Percentiles rank a stretch among this genome's conserved stretches.
These are phyloP conservation scores for Campopleginae sp. DNA, from an alignment of 2,888 invertebrate genomes.

Conservation along the genomic window DNA sequence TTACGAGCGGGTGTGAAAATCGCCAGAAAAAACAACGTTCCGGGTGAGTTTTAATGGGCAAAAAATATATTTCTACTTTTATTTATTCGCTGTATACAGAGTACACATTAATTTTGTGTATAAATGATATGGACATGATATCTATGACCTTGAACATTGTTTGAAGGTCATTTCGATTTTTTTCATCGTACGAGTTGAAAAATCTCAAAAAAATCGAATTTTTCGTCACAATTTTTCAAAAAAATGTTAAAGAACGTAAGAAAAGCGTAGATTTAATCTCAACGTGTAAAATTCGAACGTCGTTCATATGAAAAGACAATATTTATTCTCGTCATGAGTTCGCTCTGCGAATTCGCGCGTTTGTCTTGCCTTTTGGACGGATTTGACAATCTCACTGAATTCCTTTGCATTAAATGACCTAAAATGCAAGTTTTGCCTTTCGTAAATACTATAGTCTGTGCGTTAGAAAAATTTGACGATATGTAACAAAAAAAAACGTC, in stretches of 20 bases:
- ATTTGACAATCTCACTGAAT: neutral
- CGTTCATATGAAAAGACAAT: neutral
- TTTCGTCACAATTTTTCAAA: neutral
- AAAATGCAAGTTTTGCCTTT: neutral
- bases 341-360: constrained; percentile 5
- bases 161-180: too few species aligned
- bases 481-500: neutral
- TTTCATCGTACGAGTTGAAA: neutral
- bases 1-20: constrained; percentile 88
- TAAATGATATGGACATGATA: constrained; percentile 30
- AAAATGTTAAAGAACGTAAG: neutral
- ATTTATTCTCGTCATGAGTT: constrained; percentile 3
- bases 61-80: constrained; percentile 23
- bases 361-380: constrained; percentile 4
- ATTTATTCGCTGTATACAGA: constrained; percentile 15
- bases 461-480: neutral
- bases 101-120: constrained; percentile 7
- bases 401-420: neutral
- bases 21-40: constrained; percentile 87
- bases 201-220: neutral
- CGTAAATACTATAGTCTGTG: neutral
- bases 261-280: neutral
- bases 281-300: neutral
- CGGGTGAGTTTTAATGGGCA: constrained; percentile 86
- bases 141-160: neutral